Base-by-base conservation (phyloP, 1,140 invertebrate species). In the Drosophila nigromelanica region DNA sequence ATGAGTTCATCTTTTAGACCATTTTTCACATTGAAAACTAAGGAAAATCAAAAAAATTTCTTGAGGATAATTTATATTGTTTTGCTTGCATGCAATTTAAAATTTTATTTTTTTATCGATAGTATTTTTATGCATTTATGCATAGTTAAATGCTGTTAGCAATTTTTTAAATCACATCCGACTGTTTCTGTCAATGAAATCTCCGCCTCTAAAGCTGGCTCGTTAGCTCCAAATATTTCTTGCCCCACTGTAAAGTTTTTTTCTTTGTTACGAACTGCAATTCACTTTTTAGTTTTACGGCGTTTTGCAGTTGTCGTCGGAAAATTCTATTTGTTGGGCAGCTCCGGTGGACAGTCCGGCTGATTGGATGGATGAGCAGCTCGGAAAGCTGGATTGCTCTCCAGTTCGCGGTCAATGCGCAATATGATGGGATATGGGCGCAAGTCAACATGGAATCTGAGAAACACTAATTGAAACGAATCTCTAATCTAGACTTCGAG, bases 271-370 rank as follows among this genome's bases (percentile, higher is more conserved):
- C 82, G 72, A 87, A 91, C 89, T 90, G 89, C 89, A 87, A 91
- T 74, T 89, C 76, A 91, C 75, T 91, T 91, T 76, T 91, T 91
- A 48, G 86, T 91, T 71, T 91, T 91, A 60, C 90, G 86, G 71
- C 90, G 90, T 54, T 91, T 91, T 89, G 90, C 90, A 91, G 89
- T 91, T 91, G 89, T 79, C 73, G 83, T 75, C 90, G 90, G 87
- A 71, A 90, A 91, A 91, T 91, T 91, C 90, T 91, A 91, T 91
- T 94, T 95, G 95, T 93, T 96, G 96, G 82, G 95, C 95, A 80
- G 94, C 95, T 92, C 96, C 35, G 96, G 96, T 39, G 97, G 97
- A 93, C 96, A 97, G 93, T 99, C 98, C 15, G 97, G 97, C 93
- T 99, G 98, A 89, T 95, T 95, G 72, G 96, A 96, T 30, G 97